Percentiles rank a stretch among this genome's conserved stretches.
phyloP scores from a whole-genome alignment of 2,888 invertebrate genomes.

The Cylloceria caligata region DNA sequence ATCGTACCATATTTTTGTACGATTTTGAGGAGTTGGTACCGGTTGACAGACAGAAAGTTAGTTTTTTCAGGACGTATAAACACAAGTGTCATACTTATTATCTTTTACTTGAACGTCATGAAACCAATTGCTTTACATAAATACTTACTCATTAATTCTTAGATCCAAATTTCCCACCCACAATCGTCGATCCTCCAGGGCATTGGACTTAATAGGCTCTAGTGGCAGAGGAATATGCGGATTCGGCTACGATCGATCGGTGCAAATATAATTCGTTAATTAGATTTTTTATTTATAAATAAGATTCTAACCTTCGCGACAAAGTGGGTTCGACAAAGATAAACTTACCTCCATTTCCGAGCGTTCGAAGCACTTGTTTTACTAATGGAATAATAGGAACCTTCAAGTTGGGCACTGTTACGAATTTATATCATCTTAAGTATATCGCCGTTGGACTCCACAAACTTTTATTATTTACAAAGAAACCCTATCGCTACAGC shows the following conservation, averaged over 20 bases:
- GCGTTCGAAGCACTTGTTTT: slow-evolving; percentile 21
- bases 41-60: slow-evolving; percentile 86
- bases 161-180: slow-evolving; percentile 98
- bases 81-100: slow-evolving; percentile 41
- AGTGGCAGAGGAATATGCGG: slow-evolving; percentile 86
- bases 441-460: slow-evolving; percentile 17
- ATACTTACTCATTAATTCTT: slow-evolving; percentile 97
- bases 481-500: slow-evolving; percentile 47
- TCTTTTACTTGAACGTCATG: too few relatives aligned
- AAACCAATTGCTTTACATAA: slow-evolving; percentile 60
- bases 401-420: slow-evolving; percentile 53
- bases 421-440: slow-evolving; percentile 39
- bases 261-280: slow-evolving; percentile 19
- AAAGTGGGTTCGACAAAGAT: not conserved
- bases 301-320: slow-evolving; percentile 45
- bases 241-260: slow-evolving; percentile 56
- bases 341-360: slow-evolving; percentile 60
- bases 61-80: slow-evolving; percentile 70
- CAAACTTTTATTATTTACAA: slow-evolving; percentile 44
- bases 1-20: slow-evolving; percentile 97
- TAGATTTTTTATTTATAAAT: slow-evolving; percentile 12
- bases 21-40: slow-evolving; percentile 98
- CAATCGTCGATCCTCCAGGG: slow-evolving; percentile 89
- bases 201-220: slow-evolving; percentile 86
- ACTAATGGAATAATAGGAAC: slow-evolving; percentile 63